These are phyloP conservation scores for Gadus macrocephalus DNA, from an alignment of 2,113 vertebrate genomes.

Conservation along the genomic window DNA sequence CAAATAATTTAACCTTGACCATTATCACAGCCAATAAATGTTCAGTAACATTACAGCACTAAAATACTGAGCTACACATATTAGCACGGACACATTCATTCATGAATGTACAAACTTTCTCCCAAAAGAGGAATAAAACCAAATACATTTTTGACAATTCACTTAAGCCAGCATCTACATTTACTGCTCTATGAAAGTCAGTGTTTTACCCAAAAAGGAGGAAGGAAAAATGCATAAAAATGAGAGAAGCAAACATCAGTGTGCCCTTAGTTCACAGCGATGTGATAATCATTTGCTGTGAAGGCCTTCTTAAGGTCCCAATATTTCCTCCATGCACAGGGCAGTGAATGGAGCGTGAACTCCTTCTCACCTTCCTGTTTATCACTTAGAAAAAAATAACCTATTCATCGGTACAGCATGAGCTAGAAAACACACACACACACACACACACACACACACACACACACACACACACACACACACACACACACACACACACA, in stretches of 20 bases:
- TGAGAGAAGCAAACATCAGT: too few species aligned
- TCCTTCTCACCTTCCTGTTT: constrained; percentile 65
- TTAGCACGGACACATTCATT: not conserved
- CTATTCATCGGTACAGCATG: constrained; percentile 57
- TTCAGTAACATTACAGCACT: too few species aligned
- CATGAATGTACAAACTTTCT: too few species aligned
- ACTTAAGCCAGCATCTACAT: too few species aligned
- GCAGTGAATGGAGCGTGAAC: constrained; percentile 53
- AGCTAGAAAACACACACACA: constrained; percentile 35
- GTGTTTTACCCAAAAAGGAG: too few species aligned
- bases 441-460: not conserved
- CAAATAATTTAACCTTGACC: too few species aligned
- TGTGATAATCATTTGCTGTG: constrained; percentile 25
- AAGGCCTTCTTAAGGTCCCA: constrained; percentile 12
- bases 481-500: constrained; percentile 2
- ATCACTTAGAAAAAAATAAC: constrained; percentile 49
- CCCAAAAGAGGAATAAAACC: too few species aligned
- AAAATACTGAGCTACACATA: too few species aligned
- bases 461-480: constrained; percentile 24
- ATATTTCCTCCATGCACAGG: constrained; percentile 23
- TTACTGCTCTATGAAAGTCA: too few species aligned
- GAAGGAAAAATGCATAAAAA: not conserved
- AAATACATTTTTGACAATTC: too few species aligned
- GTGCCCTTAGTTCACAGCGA: constrained; percentile 7
- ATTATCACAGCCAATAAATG: too few species aligned